Percentiles rank a stretch among this genome's conserved stretches.
phyloP scores from a whole-genome alignment of 2,797 vertebrate species.

The Gambusia yucatana region DNA sequence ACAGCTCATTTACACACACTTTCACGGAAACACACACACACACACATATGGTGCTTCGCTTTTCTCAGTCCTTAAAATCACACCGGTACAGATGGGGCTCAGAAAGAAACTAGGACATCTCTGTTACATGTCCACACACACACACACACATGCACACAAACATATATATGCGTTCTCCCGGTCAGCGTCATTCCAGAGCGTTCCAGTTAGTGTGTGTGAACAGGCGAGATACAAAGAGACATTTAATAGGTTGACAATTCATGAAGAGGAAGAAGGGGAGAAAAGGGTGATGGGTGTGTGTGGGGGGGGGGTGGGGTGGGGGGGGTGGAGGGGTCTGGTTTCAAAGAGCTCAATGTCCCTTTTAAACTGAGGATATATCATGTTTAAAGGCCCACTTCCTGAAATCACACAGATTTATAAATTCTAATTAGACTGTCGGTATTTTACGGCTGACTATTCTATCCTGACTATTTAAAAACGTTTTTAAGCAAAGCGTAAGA shows the following conservation, averaged over 20 bases:
- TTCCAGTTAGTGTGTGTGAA: slow-evolving; percentile 48
- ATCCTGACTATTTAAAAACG: not conserved
- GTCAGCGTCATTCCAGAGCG: slow-evolving; percentile 29
- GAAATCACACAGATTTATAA: slow-evolving; percentile 9
- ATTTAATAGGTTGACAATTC: slow-evolving; percentile 61
- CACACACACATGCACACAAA: slow-evolving; percentile 4
- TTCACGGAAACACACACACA: slow-evolving; percentile 10
- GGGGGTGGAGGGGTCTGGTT: slow-evolving; percentile 37
- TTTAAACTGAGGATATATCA: slow-evolving; percentile 39
- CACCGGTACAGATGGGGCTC: slow-evolving; percentile 5
- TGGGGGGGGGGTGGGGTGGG: not conserved
- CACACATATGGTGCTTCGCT: slow-evolving; percentile 9
- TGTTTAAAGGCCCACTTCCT: slow-evolving; percentile 29
- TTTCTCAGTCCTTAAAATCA: slow-evolving; percentile 40
- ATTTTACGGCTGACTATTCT: not conserved
- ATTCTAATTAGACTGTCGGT: slow-evolving; percentile 15
- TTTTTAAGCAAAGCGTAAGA: not conserved
- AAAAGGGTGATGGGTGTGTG: not conserved
- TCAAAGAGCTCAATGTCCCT: slow-evolving; percentile 43
- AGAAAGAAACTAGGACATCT: slow-evolving; percentile 28
- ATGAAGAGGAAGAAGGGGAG: slow-evolving; percentile 21
- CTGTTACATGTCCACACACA: slow-evolving; percentile 9
- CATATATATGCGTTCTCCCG: not conserved
- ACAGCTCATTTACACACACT: slow-evolving; percentile 17
- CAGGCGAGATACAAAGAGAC: slow-evolving; percentile 63